A percentile compares a stretch with the other conserved stretches of the same genome.
Conservation (phyloP, 2,888 invertebrate genomes). For the Lycophotia porphyrea region DNA sequence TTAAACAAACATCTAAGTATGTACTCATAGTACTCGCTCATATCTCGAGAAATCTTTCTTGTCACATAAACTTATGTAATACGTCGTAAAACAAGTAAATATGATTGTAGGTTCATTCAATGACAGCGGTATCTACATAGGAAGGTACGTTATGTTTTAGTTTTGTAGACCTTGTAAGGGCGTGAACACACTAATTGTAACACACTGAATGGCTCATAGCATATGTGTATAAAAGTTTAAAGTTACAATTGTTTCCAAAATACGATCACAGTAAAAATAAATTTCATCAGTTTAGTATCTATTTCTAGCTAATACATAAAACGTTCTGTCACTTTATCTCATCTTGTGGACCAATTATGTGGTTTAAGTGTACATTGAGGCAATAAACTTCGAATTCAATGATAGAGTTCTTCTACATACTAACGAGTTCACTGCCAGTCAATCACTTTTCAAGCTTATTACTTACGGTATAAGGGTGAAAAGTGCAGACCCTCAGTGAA, state of each 20-base stretch:
- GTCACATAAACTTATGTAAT: constrained; percentile 28
- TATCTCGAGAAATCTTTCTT: constrained; percentile 16
- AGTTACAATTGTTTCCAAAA: not conserved
- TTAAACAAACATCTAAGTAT: constrained; percentile 13
- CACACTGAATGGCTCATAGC: not conserved
- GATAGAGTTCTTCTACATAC: no score
- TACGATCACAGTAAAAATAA: not conserved
- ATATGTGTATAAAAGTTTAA: not conserved
- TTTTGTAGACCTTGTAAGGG: constrained; percentile 8
- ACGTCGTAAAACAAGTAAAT: constrained; percentile 33
- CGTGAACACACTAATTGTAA: not conserved
- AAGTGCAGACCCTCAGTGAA: no score
- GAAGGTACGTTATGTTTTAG: no score
- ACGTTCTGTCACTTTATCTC: not conserved
- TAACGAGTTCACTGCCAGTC: no score
- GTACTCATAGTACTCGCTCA: not conserved
- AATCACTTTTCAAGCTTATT: no score
- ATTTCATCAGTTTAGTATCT: not conserved
- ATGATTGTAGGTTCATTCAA: constrained; percentile 23
- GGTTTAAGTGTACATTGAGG: not conserved
- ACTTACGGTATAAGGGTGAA: no score
- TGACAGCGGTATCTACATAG: constrained; percentile 16
- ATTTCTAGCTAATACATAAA: not conserved
- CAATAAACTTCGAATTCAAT: not conserved
- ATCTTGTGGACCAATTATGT: not conserved